Base-by-base conservation (phyloP, 2,113 vertebrate species). In the Platysteira castanea region DNA sequence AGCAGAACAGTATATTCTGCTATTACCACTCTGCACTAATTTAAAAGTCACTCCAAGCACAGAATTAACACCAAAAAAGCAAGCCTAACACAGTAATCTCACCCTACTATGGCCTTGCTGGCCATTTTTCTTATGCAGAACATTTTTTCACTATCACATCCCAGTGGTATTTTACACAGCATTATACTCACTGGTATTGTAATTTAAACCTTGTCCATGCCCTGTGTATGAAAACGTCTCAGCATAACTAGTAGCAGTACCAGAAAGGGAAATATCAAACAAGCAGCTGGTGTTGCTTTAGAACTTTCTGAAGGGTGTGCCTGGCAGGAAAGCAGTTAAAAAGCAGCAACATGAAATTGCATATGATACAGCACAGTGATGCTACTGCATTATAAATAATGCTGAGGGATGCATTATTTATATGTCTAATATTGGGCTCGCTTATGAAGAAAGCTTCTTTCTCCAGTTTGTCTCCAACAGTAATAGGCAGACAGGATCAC, bases 361-460 rank as follows among this genome's bases (percentile, higher is more conserved):
- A 91, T 96, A 81, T 96, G 96, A 97, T 97, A 95, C 59, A 97
- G 97, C 96, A 96, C 95, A 94, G 94, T 71, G 96, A 98, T 98
- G 97, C 95, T 98, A 77, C 97, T 97, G 95, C 96, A 97, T 98
- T 97, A 98, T 98, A 98, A 98, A 98, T 98, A 98, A 97, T 93
- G 93, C 96, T 88, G 97, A 94, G 96, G 67, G 91, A 98, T 98
- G 97, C 97, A 98, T 98, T 98, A 98, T 98, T 98, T 98, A 98
- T 98, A 96, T 96, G 95, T 96, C 98, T 98, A 98, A 98, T 98
- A 98, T 98, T 76, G n/a, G 68, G 86, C 94, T 98, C 39, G 20
- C 97, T 97, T 98, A 97, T 97, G 97, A 98, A 97, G 96, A 96
- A 95, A 96, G 95, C 94, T 93, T 89, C 90, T 86, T 85, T 85